phyloP scores from a whole-genome alignment of 1,140 invertebrate species.

The Zaprionus africanus region DNA sequence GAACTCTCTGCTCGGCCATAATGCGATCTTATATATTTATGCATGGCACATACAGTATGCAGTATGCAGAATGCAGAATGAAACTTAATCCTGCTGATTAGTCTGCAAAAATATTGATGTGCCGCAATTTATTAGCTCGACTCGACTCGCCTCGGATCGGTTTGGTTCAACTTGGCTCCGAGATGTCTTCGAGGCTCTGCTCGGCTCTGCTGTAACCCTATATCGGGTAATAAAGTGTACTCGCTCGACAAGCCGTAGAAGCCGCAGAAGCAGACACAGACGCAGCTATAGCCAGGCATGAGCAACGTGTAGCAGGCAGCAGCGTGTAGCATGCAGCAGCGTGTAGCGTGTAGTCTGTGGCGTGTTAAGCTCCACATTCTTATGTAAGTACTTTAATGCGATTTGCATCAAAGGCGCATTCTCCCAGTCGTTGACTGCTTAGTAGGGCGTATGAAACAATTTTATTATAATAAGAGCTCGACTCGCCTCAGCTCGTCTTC shows the following conservation, averaged over 20 bases:
- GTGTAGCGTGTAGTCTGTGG: constrained; percentile 12
- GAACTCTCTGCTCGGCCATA: background rate
- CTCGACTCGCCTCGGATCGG: background rate
- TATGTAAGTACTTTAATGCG: constrained; percentile 46
- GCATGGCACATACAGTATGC: background rate
- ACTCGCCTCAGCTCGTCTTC: constrained; percentile 7
- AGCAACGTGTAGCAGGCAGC: background rate
- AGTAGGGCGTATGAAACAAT: constrained; percentile 47
- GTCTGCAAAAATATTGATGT: constrained; percentile 34
- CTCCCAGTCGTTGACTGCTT: constrained; percentile 18
- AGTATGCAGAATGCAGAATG: constrained; percentile 3
- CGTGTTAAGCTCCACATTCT: constrained; percentile 38
- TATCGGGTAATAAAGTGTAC: constrained; percentile 42
- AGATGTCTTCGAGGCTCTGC: constrained; percentile 6
- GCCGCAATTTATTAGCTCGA: constrained; percentile 19
- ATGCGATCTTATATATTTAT: constrained; percentile 19
- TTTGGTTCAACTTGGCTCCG: background rate
- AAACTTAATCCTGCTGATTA: constrained; percentile 35
- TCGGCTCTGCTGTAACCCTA: constrained; percentile 21
- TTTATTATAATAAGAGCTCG: constrained; percentile 54
- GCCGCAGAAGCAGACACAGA: background rate
- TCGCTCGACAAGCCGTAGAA: constrained; percentile 1
- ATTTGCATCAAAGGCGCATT: constrained; percentile 49
- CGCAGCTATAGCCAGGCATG: background rate
- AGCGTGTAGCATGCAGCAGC: background rate